Evolutionary conservation across 64 coral and sea anemone genomes (phyloP), one percentile per base, ranked within the genome.

Genomic region (Pocillopora verrucosa): DNA sequence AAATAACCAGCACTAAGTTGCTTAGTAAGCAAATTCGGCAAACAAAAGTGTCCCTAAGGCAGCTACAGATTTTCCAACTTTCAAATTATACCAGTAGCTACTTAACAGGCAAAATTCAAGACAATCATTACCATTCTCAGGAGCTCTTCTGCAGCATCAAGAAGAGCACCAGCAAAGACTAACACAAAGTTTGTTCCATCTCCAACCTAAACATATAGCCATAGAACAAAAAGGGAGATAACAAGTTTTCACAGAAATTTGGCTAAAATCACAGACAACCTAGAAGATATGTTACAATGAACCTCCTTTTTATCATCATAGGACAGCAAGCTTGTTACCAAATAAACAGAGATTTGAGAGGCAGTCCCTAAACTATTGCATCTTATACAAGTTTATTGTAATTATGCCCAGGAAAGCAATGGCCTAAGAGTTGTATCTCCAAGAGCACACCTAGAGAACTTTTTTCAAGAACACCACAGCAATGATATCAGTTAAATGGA

Each of bases 181-280:
- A 99, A 83, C 6, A 99, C 97, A 89, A 99, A 99, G 79, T 99
- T 99, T 57, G 97, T 99, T 22, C 97, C 97, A 95, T 99, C 97
- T 36, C 97, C 97, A 93, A 99, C 89, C 97, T 99, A 58, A 72
- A 88, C 62, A 34, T n/a, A 92, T 7, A 35, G 74, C 24, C 79
- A 75, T 74, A n/a, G 34, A 17, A 60, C 36, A 86, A 57, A 67
- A 20, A 45, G 11, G 26, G 9, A 26, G 16, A 73, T 4, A 36
- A 20, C 7, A 34, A 10, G 74, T 12, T 0, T 36, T 12, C 3
- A 0, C 34, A 58, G 13, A 1, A 86, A 1, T 57, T n/a, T 16
- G 6, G 13, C 16, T 7, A 51, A 51, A 51, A 51, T 51, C 41
- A 14, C 11, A 37, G 16, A 25, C 59, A 64, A 36, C 36, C 34